Base-by-base conservation (phyloP, 37 sponge, comb jelly and placozoan species). In the Ianthella basta region DNA sequence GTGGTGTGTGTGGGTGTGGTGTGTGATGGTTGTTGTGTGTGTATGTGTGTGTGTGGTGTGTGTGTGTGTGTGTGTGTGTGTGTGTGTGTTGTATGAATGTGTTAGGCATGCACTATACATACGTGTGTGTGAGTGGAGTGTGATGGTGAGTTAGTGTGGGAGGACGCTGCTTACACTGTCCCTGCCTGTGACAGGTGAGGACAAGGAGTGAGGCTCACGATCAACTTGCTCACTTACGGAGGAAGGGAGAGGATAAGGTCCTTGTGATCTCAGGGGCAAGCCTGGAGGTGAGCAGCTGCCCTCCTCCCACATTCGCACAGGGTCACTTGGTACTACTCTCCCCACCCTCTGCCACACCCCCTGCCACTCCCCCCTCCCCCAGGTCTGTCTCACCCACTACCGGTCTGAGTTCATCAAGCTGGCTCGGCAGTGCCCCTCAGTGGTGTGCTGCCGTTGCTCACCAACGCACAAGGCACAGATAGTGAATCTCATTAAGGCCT, bases 391-490 rank as follows among this genome's bases (percentile, higher is more conserved):
- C 60, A 33, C 59, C 14, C 91, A 96, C 67, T 94, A 88, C 72
- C 92, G 94, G 79, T 24, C 60, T 32, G 97, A 97, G 74, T 97
- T 97, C 60, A 80, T 97, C 2, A 94, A 97, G 68, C 77, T 97
- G 70, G 98, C 93, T n/a, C 92, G 94, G 53, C 84, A 84, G 90
- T 87, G 91, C 55, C 95, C 98, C 54, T 91, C 88, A 4, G 98
- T 97, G 6, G 92, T 97, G 20, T 92, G 94, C 61, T 97, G 98
- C 54, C 85, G 98, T 38, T 97, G 98, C 78, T 93, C 96, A 16
- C 98, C 98, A 0, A 95, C 96, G 36, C 98, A 97, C 87, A 97
- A 97, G 79, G 93, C 95, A 30, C 67, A 83, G 34, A 88, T 97
- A 57, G 98, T 97, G 15, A 29, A 86, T 0, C 88, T 97, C 20